Base-by-base conservation (phyloP, 2,888 invertebrate genomes). In the Mesoligia furuncula region DNA sequence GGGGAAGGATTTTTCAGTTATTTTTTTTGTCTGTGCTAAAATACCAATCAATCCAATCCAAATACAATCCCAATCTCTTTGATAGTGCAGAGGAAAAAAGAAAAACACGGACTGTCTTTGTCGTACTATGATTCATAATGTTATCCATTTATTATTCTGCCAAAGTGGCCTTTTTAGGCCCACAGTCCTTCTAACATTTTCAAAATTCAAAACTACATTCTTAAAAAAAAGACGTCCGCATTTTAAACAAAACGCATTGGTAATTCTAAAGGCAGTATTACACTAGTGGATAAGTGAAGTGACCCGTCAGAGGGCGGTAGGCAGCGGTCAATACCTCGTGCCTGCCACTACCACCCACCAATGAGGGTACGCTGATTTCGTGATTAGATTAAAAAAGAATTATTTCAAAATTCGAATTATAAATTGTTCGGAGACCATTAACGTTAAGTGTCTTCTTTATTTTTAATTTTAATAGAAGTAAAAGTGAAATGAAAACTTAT, bases 321-420 rank as follows among this genome's bases (percentile, higher is more conserved):
- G 90, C 89, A 92, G 90, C 94, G 95, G 95, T 95, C 95, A 95
- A 95, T 95, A 95, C 92, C 87, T 91, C 91, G 95, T 95, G 91
- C 94, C 93, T 89, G 93, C 90, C 92, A 86, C 93, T 93, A 88
- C 95, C 95, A 93, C 87, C 92, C 94, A 90, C 93, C 90, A 89
- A 90, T 89, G 90, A 90, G 92, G 91, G 92, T 88, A 91, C 90
- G 87, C 90, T 91, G 94, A 94, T 94, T 92, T 88, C 93, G 91
- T 93, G 93, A 92, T 93, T 90, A 93, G 93, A 94, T 93, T 92
- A 91, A 92, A 93, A 89, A 91, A 90, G 78, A 90, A 92, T 90
- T 83, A 89, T 90, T 91, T 88, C 83, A 81, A 85, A 90, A 89
- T 92, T 90, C 79, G 85, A 90, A 92, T 89, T 85, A 86, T 87